Evolutionary conservation across 1,140 invertebrate species (phyloP).

Genomic region (Macrobrachium rosenbergii): DNA sequence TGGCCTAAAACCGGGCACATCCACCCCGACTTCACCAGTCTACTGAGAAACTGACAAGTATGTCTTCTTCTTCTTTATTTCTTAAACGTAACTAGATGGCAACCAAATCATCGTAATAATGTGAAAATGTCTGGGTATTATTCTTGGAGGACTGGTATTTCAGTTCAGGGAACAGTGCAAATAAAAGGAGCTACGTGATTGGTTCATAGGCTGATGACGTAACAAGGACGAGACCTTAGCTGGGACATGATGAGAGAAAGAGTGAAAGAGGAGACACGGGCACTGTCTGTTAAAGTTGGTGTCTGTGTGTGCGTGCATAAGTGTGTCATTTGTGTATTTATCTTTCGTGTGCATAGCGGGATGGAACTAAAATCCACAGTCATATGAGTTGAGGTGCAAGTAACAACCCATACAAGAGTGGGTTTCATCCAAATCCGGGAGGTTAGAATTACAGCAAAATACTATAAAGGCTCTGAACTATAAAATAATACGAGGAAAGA

Average conservation of each 20-base stretch:
- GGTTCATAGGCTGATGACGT: slow-evolving; percentile 53
- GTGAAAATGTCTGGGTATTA: slow-evolving; percentile 7
- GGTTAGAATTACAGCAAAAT: slow-evolving; percentile 48
- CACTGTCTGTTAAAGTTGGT: too few relatives aligned
- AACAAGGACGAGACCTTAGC: slow-evolving; percentile 26
- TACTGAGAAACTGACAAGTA: slow-evolving; percentile 13
- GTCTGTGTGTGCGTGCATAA: too few relatives aligned
- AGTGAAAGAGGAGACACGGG: too few relatives aligned
- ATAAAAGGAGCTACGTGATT: slow-evolving; percentile 24
- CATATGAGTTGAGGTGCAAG: slow-evolving; percentile 62
- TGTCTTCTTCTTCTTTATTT: neutral
- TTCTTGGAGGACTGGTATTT: slow-evolving; percentile 4
- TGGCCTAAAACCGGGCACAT: neutral
- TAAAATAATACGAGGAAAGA: slow-evolving; percentile 46
- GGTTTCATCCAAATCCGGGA: slow-evolving; percentile 25
- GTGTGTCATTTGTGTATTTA: too few relatives aligned
- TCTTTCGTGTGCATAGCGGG: neutral
- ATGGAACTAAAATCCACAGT: slow-evolving; percentile 41
- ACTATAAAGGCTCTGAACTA: slow-evolving; percentile 30
- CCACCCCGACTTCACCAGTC: slow-evolving; percentile 30
- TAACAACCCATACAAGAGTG: slow-evolving; percentile 57
- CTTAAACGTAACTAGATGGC: slow-evolving; percentile 1
- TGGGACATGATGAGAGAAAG: neutral
- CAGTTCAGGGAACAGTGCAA: neutral
- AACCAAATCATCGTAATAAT: slow-evolving; percentile 20